Conservation (phyloP, 2,113 vertebrate genomes). For the Gracilinanus agilis region DNA sequence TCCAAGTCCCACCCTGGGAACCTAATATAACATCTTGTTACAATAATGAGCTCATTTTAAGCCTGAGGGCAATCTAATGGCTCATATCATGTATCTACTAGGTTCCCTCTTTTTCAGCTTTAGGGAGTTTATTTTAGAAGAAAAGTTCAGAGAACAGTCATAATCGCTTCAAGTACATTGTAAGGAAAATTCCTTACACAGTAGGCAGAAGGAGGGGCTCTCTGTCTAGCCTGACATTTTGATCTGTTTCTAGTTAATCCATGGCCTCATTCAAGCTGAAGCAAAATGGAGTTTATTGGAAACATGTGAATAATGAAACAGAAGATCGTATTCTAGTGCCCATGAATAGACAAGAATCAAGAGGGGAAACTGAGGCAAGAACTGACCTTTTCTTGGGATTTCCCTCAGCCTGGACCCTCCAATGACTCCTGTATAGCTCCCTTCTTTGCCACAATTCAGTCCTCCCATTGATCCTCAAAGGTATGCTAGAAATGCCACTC, state of each 20-base stretch:
- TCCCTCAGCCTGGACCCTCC: not conserved
- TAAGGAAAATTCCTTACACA: not conserved
- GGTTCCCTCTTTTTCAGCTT: not conserved
- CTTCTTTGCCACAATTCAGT: not conserved
- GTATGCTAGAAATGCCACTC: not conserved
- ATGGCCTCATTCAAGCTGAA: not conserved
- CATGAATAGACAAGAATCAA: not conserved
- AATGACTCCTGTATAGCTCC: not conserved
- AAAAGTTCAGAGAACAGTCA: not conserved
- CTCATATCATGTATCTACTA: not conserved
- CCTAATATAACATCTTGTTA: not conserved
- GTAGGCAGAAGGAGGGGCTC: not conserved
- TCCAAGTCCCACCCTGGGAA: not conserved
- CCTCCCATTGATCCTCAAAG: not conserved
- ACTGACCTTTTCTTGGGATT: not conserved
- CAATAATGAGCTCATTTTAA: not conserved
- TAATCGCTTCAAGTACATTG: not conserved
- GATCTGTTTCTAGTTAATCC: not conserved
- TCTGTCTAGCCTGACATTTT: not conserved
- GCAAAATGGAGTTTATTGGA: not conserved
- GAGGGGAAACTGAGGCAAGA: not conserved
- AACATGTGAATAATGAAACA: not conserved
- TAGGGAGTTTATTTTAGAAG: not conserved
- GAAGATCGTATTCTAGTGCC: not conserved
- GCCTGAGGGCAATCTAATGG: not conserved